Evolutionary conservation across 2,113 vertebrate species (phyloP).

Genomic region (Caretta caretta): DNA sequence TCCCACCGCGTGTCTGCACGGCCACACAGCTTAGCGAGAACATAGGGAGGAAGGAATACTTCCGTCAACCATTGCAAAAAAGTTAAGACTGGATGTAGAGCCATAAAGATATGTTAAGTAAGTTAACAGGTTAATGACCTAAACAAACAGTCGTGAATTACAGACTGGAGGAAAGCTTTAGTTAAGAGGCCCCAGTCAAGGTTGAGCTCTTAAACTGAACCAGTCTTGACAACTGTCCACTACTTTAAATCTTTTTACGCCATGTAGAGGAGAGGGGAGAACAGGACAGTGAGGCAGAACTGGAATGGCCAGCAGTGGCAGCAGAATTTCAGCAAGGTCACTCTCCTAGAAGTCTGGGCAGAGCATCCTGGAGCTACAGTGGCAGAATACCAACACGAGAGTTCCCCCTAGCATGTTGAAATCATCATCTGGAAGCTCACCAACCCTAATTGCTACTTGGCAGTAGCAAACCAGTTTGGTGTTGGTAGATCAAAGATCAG

Average conservation of each 20-base stretch:
- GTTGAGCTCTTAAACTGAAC: background rate
- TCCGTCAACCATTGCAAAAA: background rate
- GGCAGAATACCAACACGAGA: background rate
- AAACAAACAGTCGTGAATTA: background rate
- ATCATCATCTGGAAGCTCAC: no score
- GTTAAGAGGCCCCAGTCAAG: background rate
- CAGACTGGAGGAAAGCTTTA: background rate
- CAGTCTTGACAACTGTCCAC: background rate
- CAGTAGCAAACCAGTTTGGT: no score
- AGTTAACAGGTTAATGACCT: slow-evolving; percentile 1
- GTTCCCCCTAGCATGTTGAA: no score
- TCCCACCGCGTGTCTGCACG: no score
- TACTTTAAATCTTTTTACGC: background rate
- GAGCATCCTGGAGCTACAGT: background rate
- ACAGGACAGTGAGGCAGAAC: background rate
- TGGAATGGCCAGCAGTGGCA: background rate
- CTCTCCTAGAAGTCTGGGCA: background rate
- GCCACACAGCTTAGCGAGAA: background rate
- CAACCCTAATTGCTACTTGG: no score
- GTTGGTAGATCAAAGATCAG: no score
- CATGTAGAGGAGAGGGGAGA: background rate
- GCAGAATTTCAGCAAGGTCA: background rate
- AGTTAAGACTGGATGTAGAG: background rate
- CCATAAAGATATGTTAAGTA: background rate
- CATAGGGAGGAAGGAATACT: background rate